Evolutionary conservation across 1,140 invertebrate species (phyloP).

Genomic region (Pomacea maculata): DNA sequence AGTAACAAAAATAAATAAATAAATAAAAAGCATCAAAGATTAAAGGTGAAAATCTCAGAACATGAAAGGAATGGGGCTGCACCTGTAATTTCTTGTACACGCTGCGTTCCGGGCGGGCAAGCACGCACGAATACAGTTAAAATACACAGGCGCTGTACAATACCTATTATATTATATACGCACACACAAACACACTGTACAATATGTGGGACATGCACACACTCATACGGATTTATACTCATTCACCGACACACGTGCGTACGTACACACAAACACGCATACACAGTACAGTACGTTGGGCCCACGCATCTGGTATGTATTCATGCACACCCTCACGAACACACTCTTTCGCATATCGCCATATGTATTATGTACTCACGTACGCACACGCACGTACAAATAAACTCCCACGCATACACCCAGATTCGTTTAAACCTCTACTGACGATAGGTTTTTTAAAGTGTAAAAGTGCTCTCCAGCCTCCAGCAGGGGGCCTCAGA

Average conservation of each 20-base stretch:
- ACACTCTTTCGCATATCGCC: neutral
- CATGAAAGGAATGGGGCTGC: neutral
- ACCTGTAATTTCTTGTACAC: neutral
- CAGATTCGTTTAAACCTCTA: no score
- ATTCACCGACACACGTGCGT: neutral
- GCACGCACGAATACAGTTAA: constrained; percentile 6
- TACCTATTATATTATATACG: neutral
- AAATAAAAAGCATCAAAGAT: neutral
- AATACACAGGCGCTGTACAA: constrained; percentile 1
- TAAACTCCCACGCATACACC: no score
- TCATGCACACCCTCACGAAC: neutral
- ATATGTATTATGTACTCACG: neutral
- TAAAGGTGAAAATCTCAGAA: neutral
- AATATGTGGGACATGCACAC: neutral
- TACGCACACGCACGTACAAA: no score
- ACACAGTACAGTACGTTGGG: neutral
- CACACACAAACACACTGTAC: neutral
- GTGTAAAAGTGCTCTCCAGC: no score
- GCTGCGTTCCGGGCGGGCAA: neutral
- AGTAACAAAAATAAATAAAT: neutral
- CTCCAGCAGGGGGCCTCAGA: no score
- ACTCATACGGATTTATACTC: neutral
- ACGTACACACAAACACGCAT: neutral
- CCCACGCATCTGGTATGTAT: no score
- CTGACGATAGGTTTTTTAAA: no score